Percentiles rank a stretch among this genome's conserved stretches.
phyloP scores from a whole-genome alignment of 2,113 vertebrate genomes.

The Oriolus oriolus region DNA sequence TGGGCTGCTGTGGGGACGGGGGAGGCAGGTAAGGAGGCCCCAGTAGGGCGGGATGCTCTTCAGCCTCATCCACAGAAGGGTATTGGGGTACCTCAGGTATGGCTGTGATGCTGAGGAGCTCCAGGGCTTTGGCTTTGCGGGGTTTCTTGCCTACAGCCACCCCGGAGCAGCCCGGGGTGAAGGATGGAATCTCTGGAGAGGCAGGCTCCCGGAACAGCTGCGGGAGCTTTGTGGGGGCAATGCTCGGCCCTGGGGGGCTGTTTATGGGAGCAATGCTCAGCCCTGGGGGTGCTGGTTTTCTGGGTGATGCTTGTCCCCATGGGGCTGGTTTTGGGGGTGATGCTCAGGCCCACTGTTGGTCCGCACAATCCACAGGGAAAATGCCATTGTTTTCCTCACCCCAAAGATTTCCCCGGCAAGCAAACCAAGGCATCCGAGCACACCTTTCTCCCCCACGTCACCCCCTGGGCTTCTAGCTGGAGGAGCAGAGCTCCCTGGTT shows the following conservation, averaged over 20 bases:
- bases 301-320: accelerated
- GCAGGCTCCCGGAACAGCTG: neutral
- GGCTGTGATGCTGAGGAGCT: neutral
- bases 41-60: neutral
- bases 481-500: neutral
- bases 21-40: slow-evolving; percentile 7
- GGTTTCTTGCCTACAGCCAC: neutral
- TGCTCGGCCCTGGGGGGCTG: accelerated
- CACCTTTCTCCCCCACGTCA: accelerated
- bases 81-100: neutral
- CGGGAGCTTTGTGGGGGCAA: accelerated
- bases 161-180: neutral
- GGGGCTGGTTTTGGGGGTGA: neutral
- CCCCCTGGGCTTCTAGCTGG: accelerated
- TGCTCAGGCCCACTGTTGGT: accelerated
- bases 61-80: neutral
- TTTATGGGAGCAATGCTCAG: neutral
- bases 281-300: neutral
- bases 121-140: neutral
- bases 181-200: neutral
- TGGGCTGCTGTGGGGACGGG: neutral
- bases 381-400: accelerated
- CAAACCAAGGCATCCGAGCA: accelerated
- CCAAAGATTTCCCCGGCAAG: neutral
- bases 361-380: neutral